Conservation (phyloP, 2,888 invertebrate species). For the Heliconius cydno region DNA sequence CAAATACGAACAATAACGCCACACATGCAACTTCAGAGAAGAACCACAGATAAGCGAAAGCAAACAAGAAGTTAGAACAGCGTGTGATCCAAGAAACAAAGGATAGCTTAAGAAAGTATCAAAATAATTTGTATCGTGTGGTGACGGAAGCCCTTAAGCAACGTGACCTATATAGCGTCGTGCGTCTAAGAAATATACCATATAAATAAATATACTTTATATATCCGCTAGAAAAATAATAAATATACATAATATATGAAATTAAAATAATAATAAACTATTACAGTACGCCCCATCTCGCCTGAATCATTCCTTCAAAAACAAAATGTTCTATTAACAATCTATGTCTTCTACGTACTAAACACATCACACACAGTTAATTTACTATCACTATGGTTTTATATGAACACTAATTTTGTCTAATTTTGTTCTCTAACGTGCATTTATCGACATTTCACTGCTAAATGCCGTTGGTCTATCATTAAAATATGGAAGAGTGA, state of each 20-base stretch:
- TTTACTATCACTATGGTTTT: slow-evolving; percentile 68
- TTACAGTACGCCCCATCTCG: slow-evolving; percentile 68
- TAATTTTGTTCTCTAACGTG: slow-evolving; percentile 71
- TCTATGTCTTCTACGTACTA: slow-evolving; percentile 58
- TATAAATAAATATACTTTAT: slow-evolving; percentile 43
- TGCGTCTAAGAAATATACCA: slow-evolving; percentile 47
- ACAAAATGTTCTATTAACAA: slow-evolving; percentile 56
- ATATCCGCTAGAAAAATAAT: slow-evolving; percentile 49
- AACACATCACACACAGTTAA: slow-evolving; percentile 72
- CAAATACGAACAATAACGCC: slow-evolving; percentile 46
- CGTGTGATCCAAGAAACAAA: slow-evolving; percentile 43
- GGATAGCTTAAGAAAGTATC: slow-evolving; percentile 43
- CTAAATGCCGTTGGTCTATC: slow-evolving; percentile 52
- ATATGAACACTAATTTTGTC: slow-evolving; percentile 65
- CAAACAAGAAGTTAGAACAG: slow-evolving; percentile 49
- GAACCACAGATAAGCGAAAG: slow-evolving; percentile 56
- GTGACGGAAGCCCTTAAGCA: slow-evolving; percentile 50
- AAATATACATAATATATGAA: slow-evolving; percentile 50
- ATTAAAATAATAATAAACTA: slow-evolving; percentile 54
- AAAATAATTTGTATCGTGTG: slow-evolving; percentile 46
- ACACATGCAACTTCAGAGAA: slow-evolving; percentile 49
- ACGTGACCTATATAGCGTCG: slow-evolving; percentile 44
- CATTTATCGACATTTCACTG: slow-evolving; percentile 67
- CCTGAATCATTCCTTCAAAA: slow-evolving; percentile 76
- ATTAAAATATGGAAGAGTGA: slow-evolving; percentile 83